Evolutionary conservation across 2,113 vertebrate genomes (phyloP).

Genomic region (Aleadryas rufinucha): DNA sequence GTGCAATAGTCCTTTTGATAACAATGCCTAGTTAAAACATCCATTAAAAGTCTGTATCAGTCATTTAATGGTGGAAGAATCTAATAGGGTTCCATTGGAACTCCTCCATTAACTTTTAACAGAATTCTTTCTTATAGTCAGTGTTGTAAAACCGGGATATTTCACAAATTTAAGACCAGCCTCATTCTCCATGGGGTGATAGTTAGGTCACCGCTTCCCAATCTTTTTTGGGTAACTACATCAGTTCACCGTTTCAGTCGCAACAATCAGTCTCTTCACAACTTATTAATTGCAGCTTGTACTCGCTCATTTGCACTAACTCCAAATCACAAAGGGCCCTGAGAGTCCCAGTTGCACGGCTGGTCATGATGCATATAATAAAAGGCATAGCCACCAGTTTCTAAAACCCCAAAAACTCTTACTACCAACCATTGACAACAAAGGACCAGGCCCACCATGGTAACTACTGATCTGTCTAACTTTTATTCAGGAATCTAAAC

Average conservation of each 20-base stretch:
- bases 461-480: background rate
- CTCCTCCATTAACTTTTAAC: conserved; percentile 76
- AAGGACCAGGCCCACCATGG: background rate
- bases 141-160: conserved; percentile 37
- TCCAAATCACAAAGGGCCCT: background rate
- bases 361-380: background rate
- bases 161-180: conserved; percentile 40
- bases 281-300: conserved; percentile 48
- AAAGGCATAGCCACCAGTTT: background rate
- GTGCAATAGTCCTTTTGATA: conserved; percentile 74
- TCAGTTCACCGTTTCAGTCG: background rate
- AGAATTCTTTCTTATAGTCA: conserved; percentile 57
- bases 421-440: background rate
- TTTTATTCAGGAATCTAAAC: background rate
- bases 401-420: background rate
- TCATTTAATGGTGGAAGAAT: conserved; percentile 72
- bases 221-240: conserved; percentile 37
- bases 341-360: background rate
- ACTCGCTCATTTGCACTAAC: background rate
- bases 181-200: conserved; percentile 56
- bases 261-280: conserved; percentile 50
- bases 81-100: conserved; percentile 69
- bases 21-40: conserved; percentile 74
- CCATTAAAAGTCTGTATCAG: conserved; percentile 74
- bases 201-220: conserved; percentile 28